Evolutionary conservation across 2,113 vertebrate genomes (phyloP).

Genomic region (Mobula hypostoma): DNA sequence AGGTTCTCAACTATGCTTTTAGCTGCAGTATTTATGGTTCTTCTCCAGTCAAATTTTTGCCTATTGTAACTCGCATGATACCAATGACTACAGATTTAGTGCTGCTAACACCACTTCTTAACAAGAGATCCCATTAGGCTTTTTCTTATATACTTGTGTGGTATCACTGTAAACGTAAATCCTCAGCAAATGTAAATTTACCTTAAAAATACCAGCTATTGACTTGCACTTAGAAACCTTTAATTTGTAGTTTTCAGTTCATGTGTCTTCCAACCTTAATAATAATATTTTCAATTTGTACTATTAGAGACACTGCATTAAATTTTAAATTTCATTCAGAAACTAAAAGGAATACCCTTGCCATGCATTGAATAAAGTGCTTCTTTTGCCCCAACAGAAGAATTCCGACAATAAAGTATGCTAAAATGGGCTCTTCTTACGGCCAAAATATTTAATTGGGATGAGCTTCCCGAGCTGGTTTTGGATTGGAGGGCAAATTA

Average conservation of each 20-base stretch:
- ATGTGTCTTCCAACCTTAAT: neutral
- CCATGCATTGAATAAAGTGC: neutral
- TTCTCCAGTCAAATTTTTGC: too few species aligned
- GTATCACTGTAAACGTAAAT: too few species aligned
- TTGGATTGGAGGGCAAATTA: neutral
- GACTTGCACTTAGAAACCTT: neutral
- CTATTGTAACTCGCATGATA: too few species aligned
- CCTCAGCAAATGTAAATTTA: neutral
- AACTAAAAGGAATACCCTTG: neutral
- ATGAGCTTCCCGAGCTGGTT: neutral
- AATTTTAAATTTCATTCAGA: neutral
- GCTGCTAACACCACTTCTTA: too few species aligned
- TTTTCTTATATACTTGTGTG: too few species aligned
- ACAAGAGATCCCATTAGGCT: too few species aligned
- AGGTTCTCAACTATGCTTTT: too few species aligned
- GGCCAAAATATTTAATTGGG: neutral
- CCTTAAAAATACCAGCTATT: neutral
- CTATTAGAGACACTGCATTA: neutral
- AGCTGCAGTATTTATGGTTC: too few species aligned
- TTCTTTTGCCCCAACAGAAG: neutral
- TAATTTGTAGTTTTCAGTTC: neutral
- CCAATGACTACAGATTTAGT: too few species aligned
- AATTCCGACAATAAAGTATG: neutral
- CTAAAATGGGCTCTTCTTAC: neutral
- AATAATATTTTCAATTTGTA: neutral